Conservation (phyloP, 2,797 vertebrate genomes). For the Labeo calbasu region DNA sequence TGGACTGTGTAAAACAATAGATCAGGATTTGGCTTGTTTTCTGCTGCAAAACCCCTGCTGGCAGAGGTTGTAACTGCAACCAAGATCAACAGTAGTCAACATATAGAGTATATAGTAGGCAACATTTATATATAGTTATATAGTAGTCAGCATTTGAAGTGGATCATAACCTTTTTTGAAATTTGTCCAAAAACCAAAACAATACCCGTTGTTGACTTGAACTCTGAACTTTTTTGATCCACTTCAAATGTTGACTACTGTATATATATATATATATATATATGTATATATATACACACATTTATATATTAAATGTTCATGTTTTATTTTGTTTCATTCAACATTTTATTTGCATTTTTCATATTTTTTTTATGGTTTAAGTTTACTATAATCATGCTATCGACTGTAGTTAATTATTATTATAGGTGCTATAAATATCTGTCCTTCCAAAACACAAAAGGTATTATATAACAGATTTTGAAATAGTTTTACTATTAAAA, state of each 20-base stretch:
- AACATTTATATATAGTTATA: no score
- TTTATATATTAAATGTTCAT: background rate
- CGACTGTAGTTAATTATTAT: background rate
- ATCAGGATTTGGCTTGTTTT: background rate
- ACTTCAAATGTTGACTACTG: no score
- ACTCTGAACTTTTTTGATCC: no score
- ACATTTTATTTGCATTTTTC: background rate
- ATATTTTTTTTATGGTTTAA: background rate
- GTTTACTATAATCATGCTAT: background rate
- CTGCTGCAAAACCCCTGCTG: background rate
- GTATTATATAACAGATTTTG: background rate
- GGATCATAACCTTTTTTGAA: no score
- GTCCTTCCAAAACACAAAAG: background rate
- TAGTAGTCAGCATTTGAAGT: no score
- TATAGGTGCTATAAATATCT: background rate
- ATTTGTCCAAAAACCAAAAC: no score
- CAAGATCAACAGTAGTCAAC: no score
- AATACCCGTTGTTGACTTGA: no score
- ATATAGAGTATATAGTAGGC: no score
- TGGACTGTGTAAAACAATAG: conserved; percentile 59
- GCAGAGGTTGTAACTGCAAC: background rate
- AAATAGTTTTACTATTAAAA: no score
- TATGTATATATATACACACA: no score
- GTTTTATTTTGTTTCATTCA: background rate
- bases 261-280: no score